A percentile compares a stretch with the other conserved stretches of the same genome.
These are phyloP conservation scores for Loxodonta africana DNA, from an alignment of 2,113 vertebrate species.

Conservation along the genomic window DNA sequence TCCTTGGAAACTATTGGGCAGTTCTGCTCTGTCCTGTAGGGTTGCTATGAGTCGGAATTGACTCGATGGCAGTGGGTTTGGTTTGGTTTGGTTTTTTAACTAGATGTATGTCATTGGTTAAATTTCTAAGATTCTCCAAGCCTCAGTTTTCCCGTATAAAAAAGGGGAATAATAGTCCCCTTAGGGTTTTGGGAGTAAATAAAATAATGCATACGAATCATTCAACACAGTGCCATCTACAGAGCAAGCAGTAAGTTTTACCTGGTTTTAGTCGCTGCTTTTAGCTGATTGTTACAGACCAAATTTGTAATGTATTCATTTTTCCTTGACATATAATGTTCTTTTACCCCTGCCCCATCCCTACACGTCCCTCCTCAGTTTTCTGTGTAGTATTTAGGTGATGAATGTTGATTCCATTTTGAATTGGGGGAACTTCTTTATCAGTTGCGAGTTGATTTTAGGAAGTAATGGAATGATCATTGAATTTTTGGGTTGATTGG, in stretches of 20 bases:
- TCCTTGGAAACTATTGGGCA: too few relatives aligned
- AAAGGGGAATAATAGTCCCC: background rate
- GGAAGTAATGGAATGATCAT: slow-evolving; percentile 25
- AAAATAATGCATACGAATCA: background rate
- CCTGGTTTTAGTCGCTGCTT: slow-evolving; percentile 25
- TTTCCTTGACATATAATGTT: slow-evolving; percentile 24
- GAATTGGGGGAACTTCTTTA: slow-evolving; percentile 48
- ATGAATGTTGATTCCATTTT: slow-evolving; percentile 18
- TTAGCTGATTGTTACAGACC: background rate
- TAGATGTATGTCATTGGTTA: background rate
- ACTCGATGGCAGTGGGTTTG: too few relatives aligned
- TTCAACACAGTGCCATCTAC: background rate
- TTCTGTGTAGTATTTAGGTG: background rate
- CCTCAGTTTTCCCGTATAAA: background rate
- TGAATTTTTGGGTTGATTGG: slow-evolving; percentile 44
- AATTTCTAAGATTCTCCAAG: slow-evolving; percentile 30
- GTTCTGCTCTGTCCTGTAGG: too few relatives aligned
- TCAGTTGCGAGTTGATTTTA: slow-evolving; percentile 42
- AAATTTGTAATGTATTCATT: slow-evolving; percentile 51
- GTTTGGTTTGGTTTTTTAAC: background rate
- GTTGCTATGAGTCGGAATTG: too few relatives aligned
- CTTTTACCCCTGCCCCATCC: background rate
- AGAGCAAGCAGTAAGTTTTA: slow-evolving; percentile 19
- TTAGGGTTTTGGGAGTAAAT: slow-evolving; percentile 32
- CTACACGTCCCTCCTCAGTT: background rate